These are phyloP conservation scores for Microcebus tavaratra DNA, from an alignment of 2,113 vertebrate species.

Conservation along the genomic window DNA sequence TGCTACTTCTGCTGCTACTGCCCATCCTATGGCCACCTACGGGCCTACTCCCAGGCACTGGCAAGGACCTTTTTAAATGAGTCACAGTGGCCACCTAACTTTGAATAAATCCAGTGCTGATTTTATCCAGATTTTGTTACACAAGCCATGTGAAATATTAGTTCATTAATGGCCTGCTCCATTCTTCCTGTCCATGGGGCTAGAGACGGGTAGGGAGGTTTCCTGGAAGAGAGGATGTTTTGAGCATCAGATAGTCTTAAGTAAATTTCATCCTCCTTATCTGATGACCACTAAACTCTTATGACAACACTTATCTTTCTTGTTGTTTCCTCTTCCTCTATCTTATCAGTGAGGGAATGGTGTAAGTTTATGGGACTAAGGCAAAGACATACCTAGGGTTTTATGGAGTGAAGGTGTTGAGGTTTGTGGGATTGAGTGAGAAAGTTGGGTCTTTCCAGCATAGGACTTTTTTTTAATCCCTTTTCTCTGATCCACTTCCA, in stretches of 20 bases:
- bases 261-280: constrained; percentile 36
- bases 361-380: neutral
- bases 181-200: neutral
- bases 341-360: neutral
- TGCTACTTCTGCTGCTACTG: neutral
- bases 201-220: neutral
- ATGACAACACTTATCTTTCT: neutral
- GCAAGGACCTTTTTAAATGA: neutral
- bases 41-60: neutral
- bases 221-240: neutral
- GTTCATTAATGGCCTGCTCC: neutral
- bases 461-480: neutral
- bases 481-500: neutral
- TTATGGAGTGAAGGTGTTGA: neutral
- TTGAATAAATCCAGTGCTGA: neutral
- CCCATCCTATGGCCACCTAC: accelerated
- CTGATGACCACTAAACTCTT: neutral
- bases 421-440: neutral
- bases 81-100: neutral
- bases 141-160: neutral
- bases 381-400: neutral
- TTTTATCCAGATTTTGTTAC: neutral
- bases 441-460: neutral
- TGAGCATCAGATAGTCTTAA: neutral
- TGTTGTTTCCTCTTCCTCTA: neutral